Percentiles rank a stretch among this genome's conserved stretches.
Evolutionary conservation across 1,140 invertebrate species (phyloP).

Genomic region (Saccostrea glomerata): DNA sequence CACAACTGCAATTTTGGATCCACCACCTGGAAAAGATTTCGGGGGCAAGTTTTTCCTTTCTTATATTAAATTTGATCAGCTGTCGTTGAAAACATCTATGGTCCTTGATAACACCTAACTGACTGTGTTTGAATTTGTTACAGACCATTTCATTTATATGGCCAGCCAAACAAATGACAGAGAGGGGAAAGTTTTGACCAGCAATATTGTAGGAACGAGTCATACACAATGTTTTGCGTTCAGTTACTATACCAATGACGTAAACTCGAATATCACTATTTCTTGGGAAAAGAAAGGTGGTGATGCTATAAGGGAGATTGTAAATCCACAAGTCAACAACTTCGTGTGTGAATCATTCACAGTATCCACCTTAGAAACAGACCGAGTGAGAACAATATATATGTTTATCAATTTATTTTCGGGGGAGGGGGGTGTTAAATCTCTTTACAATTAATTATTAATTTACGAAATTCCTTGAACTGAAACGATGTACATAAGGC

Average conservation of each 20-base stretch:
- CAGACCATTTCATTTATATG: neutral
- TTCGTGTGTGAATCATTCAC: neutral
- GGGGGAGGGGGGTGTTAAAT: too few species aligned
- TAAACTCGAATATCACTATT: neutral
- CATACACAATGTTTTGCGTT: neutral
- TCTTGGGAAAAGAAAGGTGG: neutral
- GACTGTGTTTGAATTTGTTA: neutral
- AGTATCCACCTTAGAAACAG: slow-evolving; percentile 11
- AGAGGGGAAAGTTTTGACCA: neutral
- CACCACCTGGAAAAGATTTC: neutral
- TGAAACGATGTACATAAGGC: too few species aligned
- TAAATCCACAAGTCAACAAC: neutral
- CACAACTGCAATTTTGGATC: neutral
- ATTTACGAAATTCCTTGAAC: too few species aligned
- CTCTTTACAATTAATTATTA: too few species aligned
- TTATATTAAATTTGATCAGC: too few species aligned
- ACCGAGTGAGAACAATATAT: neutral
- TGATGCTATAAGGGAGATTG: neutral
- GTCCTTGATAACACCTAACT: neutral
- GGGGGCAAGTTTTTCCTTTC: neutral
- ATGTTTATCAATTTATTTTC: too few species aligned
- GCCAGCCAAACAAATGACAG: neutral
- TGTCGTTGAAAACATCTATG: too few species aligned
- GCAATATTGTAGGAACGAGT: neutral
- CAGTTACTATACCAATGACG: neutral